Evolutionary conservation across 2,113 vertebrate species (phyloP).

Genomic region (Craseonycteris thonglongyai): DNA sequence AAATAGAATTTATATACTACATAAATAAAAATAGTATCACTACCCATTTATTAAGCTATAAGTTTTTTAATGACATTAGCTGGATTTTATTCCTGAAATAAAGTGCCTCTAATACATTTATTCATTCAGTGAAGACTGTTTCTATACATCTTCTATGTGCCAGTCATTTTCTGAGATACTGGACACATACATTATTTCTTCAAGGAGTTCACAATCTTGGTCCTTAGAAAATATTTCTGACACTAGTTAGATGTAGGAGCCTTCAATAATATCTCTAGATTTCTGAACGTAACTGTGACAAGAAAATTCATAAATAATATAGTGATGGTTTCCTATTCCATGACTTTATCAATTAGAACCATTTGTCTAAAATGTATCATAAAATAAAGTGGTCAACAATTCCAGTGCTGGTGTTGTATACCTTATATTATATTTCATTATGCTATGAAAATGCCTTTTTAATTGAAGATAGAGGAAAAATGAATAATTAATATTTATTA

Average conservation of each 20-base stretch:
- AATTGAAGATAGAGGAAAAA: background rate
- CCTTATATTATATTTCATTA: background rate
- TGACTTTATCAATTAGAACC: background rate
- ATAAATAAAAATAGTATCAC: background rate
- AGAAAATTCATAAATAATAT: background rate
- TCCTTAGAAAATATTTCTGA: background rate
- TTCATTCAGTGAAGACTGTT: background rate
- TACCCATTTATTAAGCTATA: background rate
- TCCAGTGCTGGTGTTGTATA: background rate
- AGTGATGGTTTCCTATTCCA: background rate
- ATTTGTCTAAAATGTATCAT: background rate
- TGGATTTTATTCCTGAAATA: background rate
- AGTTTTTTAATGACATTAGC: background rate
- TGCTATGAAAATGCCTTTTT: background rate
- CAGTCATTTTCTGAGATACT: background rate
- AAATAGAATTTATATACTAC: background rate
- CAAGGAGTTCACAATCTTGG: background rate
- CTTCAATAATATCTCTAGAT: background rate
- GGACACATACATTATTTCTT: background rate
- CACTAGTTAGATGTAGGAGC: background rate
- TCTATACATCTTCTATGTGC: background rate
- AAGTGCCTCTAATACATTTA: background rate
- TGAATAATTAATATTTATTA: background rate
- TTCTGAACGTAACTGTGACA: background rate
- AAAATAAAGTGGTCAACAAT: background rate